These are phyloP conservation scores for Hipposideros larvatus DNA, from an alignment of 2,797 vertebrate species.

Conservation along the genomic window DNA sequence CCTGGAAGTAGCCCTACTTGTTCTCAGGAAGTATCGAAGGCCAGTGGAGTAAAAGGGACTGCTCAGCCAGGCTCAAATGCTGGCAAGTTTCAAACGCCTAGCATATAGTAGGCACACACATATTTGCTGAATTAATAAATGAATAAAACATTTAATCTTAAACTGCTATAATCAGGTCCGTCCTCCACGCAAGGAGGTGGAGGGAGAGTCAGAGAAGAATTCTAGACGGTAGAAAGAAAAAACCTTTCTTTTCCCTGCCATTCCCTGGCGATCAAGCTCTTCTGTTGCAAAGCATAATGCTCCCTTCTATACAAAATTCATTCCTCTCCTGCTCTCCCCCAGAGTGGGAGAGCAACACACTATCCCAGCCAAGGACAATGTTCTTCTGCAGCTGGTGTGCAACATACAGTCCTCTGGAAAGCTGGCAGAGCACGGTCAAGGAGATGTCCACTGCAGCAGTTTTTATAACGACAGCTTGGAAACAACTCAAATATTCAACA, in stretches of 20 bases:
- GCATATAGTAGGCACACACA: slow-evolving; percentile 39
- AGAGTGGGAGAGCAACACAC: background rate
- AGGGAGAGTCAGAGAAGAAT: slow-evolving; percentile 65
- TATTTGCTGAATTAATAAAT: slow-evolving; percentile 62
- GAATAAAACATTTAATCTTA: slow-evolving; percentile 60
- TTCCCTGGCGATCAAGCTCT: slow-evolving; percentile 74
- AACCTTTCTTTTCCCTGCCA: slow-evolving; percentile 13
- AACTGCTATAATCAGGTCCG: background rate
- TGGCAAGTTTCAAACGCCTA: slow-evolving; percentile 10
- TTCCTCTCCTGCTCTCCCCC: background rate
- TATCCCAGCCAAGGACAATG: slow-evolving; percentile 1
- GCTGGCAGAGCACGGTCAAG: background rate
- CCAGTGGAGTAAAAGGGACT: background rate
- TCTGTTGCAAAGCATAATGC: slow-evolving; percentile 80
- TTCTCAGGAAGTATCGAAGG: slow-evolving; percentile 18
- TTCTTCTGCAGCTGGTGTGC: slow-evolving; percentile 10
- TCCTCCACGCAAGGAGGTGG: fast-evolving
- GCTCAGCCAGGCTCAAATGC: background rate
- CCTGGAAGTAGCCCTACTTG: slow-evolving; percentile 37
- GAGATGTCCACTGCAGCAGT: background rate
- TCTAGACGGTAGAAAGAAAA: slow-evolving; percentile 51
- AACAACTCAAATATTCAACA: slow-evolving; percentile 45
- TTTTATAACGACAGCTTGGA: slow-evolving; percentile 13
- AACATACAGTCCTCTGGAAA: background rate
- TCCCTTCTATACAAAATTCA: slow-evolving; percentile 56